Evolutionary conservation across 2,888 invertebrate genomes (phyloP).

Genomic region (Cheilosia urbana): DNA sequence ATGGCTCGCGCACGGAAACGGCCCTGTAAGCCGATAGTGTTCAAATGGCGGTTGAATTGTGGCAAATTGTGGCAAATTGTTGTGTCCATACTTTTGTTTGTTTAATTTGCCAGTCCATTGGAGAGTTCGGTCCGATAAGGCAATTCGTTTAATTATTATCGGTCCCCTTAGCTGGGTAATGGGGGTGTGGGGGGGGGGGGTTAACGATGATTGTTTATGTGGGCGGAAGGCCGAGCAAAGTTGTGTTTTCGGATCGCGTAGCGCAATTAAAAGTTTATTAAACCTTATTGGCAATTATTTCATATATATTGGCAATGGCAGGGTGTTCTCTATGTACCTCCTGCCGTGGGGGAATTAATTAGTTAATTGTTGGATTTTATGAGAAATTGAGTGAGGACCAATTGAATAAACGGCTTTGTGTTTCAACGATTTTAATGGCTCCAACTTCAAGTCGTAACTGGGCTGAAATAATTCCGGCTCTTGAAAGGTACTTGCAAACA

Average conservation of each 20-base stretch:
- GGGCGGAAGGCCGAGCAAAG: slow-evolving; percentile 19
- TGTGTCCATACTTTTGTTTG: slow-evolving; percentile 71
- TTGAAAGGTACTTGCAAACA: neutral
- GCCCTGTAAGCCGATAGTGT: neutral
- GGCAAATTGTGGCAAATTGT: slow-evolving; percentile 73
- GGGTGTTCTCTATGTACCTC: slow-evolving; percentile 22
- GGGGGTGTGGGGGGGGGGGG: neutral
- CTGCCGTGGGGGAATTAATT: slow-evolving; percentile 53
- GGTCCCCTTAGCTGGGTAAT: neutral
- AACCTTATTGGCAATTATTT: slow-evolving; percentile 68
- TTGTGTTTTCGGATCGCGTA: slow-evolving; percentile 63
- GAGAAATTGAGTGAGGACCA: slow-evolving; percentile 57
- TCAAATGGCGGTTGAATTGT: slow-evolving; percentile 59
- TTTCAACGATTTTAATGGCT: slow-evolving; percentile 25
- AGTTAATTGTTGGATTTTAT: slow-evolving; percentile 68
- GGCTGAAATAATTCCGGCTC: slow-evolving; percentile 18
- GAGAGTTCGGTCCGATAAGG: slow-evolving; percentile 59
- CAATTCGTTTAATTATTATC: slow-evolving; percentile 68
- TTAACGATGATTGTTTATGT: slow-evolving; percentile 54
- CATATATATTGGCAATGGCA: slow-evolving; percentile 56
- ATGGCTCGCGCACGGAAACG: neutral
- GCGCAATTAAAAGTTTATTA: slow-evolving; percentile 74
- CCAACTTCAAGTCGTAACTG: slow-evolving; percentile 26
- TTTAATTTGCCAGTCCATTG: slow-evolving; percentile 73
- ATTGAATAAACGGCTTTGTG: slow-evolving; percentile 52